Evolutionary conservation across 2,888 invertebrate species (phyloP), one percentile per base, ranked within the genome.

Genomic region (Metallyticus violacea): DNA sequence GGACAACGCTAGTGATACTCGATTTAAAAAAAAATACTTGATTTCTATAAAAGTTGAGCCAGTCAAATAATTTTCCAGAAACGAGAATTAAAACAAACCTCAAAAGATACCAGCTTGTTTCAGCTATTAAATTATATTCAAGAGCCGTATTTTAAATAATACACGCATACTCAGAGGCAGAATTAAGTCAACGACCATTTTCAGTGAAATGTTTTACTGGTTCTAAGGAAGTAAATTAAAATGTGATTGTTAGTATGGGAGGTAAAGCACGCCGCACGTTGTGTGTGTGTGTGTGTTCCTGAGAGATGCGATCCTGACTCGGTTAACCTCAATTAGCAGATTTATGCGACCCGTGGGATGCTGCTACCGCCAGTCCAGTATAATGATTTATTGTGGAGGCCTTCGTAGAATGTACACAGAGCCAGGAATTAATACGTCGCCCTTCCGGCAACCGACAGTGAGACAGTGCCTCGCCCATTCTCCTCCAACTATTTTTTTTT

Each of bases 261-360:
- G n/a, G n/a, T n/a, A n/a, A n/a, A n/a, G n/a, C 40, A 62, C 40
- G 15, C 0, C 22, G 40, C 40, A 62, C 4, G 40, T 4, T 9
- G 2, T 62, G 40, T 62, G 40, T 62, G 40, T 62, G 40, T 62
- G 40, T 62, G 15, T 62, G 40, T 62, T 9, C 22, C 9, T 62
- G 40, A 15, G 40, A 7, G 40, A 62, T 77, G 77, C 28, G 77
- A 77, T 27, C 22, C 76, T 80, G 85, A 28, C 79, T 26, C 76
- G 87, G 87, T 87, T 87, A 86, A 87, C 87, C 87, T 87, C 87
- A 87, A 87, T 87, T 87, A 87, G 84, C 79, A 86, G 85, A 87
- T 87, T 87, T 87, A 87, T 87, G 79, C 85, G 77, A 26, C 87
- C 87, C 87, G 76, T 30, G 85, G 86, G 86, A 79, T 9, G 22